A percentile compares a stretch with the other conserved stretches of the same genome.
phyloP scores from a whole-genome alignment of 2,888 invertebrate species.

The Synanthedon myopaeformis region DNA sequence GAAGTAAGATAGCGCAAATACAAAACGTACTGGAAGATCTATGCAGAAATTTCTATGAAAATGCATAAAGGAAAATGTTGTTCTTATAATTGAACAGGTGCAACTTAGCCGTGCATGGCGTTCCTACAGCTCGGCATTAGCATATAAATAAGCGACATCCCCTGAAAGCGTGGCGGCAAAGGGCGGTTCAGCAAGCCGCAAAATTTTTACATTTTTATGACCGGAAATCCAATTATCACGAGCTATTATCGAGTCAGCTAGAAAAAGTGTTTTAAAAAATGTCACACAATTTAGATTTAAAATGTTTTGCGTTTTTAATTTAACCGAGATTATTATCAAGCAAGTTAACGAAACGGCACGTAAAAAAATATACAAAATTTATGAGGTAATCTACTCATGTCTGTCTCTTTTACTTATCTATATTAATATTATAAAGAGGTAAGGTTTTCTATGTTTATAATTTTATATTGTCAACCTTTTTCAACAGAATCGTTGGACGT shows the following conservation, averaged over 20 bases:
- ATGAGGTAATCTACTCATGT: no score
- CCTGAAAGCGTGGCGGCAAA: slow-evolving; percentile 36
- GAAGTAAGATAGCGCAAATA: slow-evolving; percentile 10
- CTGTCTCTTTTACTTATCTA: no score
- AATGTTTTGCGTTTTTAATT: slow-evolving; percentile 17
- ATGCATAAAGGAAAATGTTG: slow-evolving; percentile 58
- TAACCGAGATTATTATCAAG: no score
- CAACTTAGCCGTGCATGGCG: slow-evolving; percentile 59
- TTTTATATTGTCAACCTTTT: no score
- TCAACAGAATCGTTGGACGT: no score
- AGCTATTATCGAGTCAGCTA: slow-evolving; percentile 60
- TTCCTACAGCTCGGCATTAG: slow-evolving; percentile 51
- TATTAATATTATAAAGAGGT: no score
- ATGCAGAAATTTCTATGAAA: slow-evolving; percentile 59
- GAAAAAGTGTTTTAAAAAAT: slow-evolving; percentile 41
- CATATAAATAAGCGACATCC: slow-evolving; percentile 63
- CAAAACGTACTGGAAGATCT: slow-evolving; percentile 42
- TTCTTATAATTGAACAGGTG: slow-evolving; percentile 65
- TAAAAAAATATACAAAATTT: no score
- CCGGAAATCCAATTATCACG: slow-evolving; percentile 61
- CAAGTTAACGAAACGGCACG: no score
- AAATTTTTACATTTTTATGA: slow-evolving; percentile 56
- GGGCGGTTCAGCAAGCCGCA: slow-evolving; percentile 29
- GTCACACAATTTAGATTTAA: slow-evolving; percentile 31
- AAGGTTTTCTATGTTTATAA: no score